Percentiles rank a stretch among this genome's conserved stretches.
Evolutionary conservation across 1,140 invertebrate species (phyloP).

Genomic region (Ericerus pela): DNA sequence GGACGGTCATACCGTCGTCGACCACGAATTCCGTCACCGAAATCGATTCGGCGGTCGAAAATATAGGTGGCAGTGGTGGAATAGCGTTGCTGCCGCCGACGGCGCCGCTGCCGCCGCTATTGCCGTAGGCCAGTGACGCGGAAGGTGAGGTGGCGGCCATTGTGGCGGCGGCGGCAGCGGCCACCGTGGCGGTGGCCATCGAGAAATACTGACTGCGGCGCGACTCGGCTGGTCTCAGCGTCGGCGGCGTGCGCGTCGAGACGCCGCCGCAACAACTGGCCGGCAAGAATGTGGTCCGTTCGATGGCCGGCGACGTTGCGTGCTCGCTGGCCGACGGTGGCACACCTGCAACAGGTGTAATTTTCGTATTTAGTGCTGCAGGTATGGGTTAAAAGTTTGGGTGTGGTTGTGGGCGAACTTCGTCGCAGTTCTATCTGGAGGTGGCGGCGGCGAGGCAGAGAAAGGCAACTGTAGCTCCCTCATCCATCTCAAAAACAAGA

Average conservation of each 20-base stretch:
- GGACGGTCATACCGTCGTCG: slow-evolving; percentile 13
- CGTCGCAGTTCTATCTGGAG: too few relatives aligned
- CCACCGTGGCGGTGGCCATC: not conserved
- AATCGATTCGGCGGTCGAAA: slow-evolving; percentile 23
- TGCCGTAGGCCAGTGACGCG: slow-evolving; percentile 3
- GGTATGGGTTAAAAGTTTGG: too few relatives aligned
- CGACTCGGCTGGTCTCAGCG: slow-evolving; percentile 9
- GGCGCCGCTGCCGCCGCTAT: slow-evolving; percentile 26
- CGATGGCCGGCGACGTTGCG: slow-evolving; percentile 16
- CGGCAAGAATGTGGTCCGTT: too few relatives aligned
- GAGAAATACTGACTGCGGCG: slow-evolving; percentile 1
- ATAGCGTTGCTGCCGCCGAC: slow-evolving; percentile 18
- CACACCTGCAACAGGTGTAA: slow-evolving; percentile 12
- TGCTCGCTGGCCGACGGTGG: slow-evolving; percentile 16
- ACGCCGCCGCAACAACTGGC: slow-evolving; percentile 9
- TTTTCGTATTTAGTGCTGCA: too few relatives aligned
- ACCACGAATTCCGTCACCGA: slow-evolving; percentile 14
- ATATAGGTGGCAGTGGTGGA: slow-evolving; percentile 13
- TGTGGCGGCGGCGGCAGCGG: too few relatives aligned
- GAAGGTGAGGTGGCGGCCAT: not conserved
- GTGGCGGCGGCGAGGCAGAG: too few relatives aligned
- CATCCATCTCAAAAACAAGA: too few relatives aligned
- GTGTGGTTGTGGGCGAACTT: too few relatives aligned
- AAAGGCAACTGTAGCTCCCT: too few relatives aligned
- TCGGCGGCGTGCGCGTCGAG: not conserved